A percentile compares a stretch with the other conserved stretches of the same genome.
Evolutionary conservation across 2,888 invertebrate species (phyloP).

Genomic region (Sarcophaga subvicina): DNA sequence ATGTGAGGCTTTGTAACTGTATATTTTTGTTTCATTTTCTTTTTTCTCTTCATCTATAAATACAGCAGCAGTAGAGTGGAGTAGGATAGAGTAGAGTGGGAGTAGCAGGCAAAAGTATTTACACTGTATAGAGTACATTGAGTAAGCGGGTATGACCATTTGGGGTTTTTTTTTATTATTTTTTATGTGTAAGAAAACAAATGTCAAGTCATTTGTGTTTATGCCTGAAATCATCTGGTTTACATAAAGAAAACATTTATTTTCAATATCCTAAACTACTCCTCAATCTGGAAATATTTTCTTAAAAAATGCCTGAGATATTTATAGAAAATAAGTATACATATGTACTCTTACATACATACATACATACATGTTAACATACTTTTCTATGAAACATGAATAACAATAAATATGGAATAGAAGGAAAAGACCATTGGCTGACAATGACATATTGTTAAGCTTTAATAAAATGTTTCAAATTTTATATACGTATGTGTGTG

Average conservation of each 20-base stretch:
- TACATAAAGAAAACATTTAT: slow-evolving; percentile 68
- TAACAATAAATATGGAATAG: slow-evolving; percentile 29
- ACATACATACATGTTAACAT: not conserved
- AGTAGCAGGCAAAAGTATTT: not conserved
- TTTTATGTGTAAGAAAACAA: slow-evolving; percentile 64
- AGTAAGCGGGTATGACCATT: slow-evolving; percentile 43
- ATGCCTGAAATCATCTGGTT: slow-evolving; percentile 66
- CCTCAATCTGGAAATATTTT: slow-evolving; percentile 48
- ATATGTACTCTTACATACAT: not conserved
- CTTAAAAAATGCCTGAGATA: slow-evolving; percentile 20
- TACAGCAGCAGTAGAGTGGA: too few species aligned
- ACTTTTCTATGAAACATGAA: slow-evolving; percentile 16
- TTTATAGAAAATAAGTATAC: not conserved
- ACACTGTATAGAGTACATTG: not conserved
- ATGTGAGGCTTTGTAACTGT: not conserved
- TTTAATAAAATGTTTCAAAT: slow-evolving; percentile 59
- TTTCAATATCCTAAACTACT: slow-evolving; percentile 65
- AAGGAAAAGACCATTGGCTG: slow-evolving; percentile 43
- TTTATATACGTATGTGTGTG: slow-evolving; percentile 8
- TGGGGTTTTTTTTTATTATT: slow-evolving; percentile 32
- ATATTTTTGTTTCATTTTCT: not conserved
- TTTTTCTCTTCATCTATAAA: too few species aligned
- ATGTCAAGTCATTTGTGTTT: slow-evolving; percentile 67
- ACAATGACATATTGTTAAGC: slow-evolving; percentile 63
- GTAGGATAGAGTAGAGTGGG: too few species aligned